These are phyloP conservation scores for Rhea americana DNA, from an alignment of 2,113 vertebrate genomes.

Conservation along the genomic window DNA sequence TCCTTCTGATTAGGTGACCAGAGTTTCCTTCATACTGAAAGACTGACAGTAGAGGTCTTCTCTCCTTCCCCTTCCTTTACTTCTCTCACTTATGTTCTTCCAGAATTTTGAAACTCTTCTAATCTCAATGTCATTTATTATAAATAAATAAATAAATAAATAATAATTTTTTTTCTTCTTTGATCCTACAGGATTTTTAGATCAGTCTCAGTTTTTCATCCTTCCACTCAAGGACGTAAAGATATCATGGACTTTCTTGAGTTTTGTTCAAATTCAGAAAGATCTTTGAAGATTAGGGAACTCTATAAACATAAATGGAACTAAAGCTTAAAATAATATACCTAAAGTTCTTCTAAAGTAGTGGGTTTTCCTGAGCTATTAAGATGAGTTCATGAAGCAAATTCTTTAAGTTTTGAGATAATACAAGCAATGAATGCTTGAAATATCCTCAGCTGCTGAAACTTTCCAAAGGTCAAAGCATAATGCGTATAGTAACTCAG, in stretches of 20 bases:
- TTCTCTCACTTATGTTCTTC: background rate
- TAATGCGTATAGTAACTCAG: slow-evolving; percentile 62
- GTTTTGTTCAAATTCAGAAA: background rate
- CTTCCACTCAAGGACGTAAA: background rate
- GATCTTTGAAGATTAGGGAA: background rate
- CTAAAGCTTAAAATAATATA: background rate
- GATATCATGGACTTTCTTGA: background rate
- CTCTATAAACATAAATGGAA: background rate
- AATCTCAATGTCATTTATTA: background rate
- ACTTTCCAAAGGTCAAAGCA: slow-evolving; percentile 50
- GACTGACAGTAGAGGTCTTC: background rate
- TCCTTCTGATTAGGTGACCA: background rate
- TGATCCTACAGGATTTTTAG: background rate
- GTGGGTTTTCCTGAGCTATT: background rate
- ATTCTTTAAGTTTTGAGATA: slow-evolving; percentile 19
- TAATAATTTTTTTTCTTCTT: background rate
- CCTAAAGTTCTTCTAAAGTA: slow-evolving; percentile 13
- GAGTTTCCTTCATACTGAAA: background rate
- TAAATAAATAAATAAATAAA: background rate
- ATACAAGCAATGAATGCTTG: slow-evolving; percentile 28
- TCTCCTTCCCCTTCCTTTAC: background rate
- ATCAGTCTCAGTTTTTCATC: background rate
- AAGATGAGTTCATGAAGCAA: background rate
- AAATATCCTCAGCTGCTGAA: slow-evolving; percentile 55
- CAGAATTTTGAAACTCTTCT: background rate